phyloP scores from a whole-genome alignment of 2,888 invertebrate species.

The Acronicta alni region DNA sequence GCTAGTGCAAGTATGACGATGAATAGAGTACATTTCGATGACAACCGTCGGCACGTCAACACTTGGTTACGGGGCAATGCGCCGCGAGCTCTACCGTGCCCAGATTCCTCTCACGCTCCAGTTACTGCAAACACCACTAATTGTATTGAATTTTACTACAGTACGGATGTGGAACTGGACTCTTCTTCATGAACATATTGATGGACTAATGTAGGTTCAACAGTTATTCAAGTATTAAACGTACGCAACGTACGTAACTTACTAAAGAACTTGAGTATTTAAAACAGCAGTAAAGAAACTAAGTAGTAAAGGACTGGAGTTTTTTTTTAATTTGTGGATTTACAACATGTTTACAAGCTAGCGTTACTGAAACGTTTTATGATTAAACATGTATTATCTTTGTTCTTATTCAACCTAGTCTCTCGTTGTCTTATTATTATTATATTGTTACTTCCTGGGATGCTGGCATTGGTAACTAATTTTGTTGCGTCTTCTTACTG shows the following conservation, averaged over 20 bases:
- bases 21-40: slow-evolving; percentile 70
- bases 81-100: slow-evolving; percentile 78
- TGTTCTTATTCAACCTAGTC: too few relatives aligned
- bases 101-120: slow-evolving; percentile 88
- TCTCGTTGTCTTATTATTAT: slow-evolving; percentile 45
- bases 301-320: too few relatives aligned
- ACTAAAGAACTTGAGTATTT: too few relatives aligned
- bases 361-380: too few relatives aligned
- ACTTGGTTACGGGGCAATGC: slow-evolving; percentile 82
- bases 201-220: slow-evolving; percentile 4
- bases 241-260: too few relatives aligned
- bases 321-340: too few relatives aligned
- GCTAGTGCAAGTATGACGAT: slow-evolving; percentile 15
- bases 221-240: neutral
- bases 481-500: slow-evolving; percentile 25
- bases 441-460: slow-evolving; percentile 36
- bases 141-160: slow-evolving; percentile 81
- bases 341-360: too few relatives aligned
- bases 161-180: slow-evolving; percentile 69
- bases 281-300: too few relatives aligned
- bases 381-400: too few relatives aligned
- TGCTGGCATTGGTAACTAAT: slow-evolving; percentile 25
- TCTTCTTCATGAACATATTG: slow-evolving; percentile 27
- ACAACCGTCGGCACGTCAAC: slow-evolving; percentile 65
- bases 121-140: slow-evolving; percentile 84